Evolutionary conservation across 92 coral and sea anemone species (phyloP), one percentile per base, ranked within the genome.

Genomic region (Desmophyllum pertusum): DNA sequence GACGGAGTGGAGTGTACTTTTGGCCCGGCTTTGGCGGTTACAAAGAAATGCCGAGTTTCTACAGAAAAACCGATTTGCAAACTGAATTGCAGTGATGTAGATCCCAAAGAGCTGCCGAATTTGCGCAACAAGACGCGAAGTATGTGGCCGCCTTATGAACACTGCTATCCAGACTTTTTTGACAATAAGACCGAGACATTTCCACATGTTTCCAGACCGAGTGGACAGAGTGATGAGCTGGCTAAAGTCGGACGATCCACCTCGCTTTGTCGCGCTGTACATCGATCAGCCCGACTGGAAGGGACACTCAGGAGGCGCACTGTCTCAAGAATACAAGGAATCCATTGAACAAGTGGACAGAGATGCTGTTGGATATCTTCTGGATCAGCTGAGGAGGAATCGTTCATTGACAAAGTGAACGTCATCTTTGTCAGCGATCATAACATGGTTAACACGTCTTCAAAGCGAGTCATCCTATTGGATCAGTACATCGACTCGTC

Each of bases 351-450:
- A 81, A 23, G 89, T 89, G 5, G 98, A 95, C 76, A 51, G 79
- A 53, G 92, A 93, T 51, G 94, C 92, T n/a, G 91, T 92, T n/a
- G 98, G 98, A 0, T 91, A 93, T 43, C 91, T 95, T 11, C 18
- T 91, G 43, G 85, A 91, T 66, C 85, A 86, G 18, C 91, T 95
- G 69, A 85, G 55, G 41, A 85, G 7, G 93, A 85, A 14, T 73
- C 81, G 31, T 68, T 95, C 76, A 46, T 93, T 51, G 97, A 93
- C 77, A 91, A 93, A 50, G 87, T 92, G 70, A 95, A 95, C 79
- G 27, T 93, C 39, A 88, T 95, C n/a, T 17, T 91, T 57, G 93
- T 94, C 3, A 91, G 95, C 11, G 98, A 95, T 78, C 98, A 95
- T 36, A 90, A 95, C 74, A 89, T 95, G 92, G 88, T 88, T n/a